Percentiles rank a stretch among this genome's conserved stretches.
These are phyloP conservation scores for Heliocidaris tuberculata DNA, from an alignment of 35 echinoderm and acorn worm species.

Conservation along the genomic window DNA sequence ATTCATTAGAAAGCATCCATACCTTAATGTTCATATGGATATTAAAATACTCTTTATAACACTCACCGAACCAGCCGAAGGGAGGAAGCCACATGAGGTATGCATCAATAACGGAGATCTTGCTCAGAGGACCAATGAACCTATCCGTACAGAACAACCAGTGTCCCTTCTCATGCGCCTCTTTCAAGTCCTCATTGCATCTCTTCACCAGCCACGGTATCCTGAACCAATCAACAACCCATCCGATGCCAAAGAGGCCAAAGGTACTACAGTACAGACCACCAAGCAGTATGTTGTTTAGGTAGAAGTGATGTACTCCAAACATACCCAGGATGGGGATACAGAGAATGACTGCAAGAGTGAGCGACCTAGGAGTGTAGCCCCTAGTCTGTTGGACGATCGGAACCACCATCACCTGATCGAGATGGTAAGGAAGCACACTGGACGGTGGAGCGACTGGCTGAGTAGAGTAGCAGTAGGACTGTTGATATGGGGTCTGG, in stretches of 20 bases:
- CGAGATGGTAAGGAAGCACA: neutral
- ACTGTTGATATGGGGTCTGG: neutral
- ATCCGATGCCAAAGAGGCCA: conserved; percentile 36
- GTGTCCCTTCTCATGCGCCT: neutral
- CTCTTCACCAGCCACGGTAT: conserved; percentile 27
- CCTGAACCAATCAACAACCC: conserved; percentile 58
- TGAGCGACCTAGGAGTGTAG: neutral
- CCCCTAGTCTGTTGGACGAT: neutral
- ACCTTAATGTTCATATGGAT: neutral
- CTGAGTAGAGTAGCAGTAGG: neutral
- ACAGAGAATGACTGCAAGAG: conserved; percentile 6
- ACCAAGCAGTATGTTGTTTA: neutral
- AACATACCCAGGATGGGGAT: conserved; percentile 5
- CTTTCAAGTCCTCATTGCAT: neutral
- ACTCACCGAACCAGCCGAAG: conserved; percentile 20
- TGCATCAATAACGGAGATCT: conserved; percentile 37
- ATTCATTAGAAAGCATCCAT: neutral
- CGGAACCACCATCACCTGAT: conserved; percentile 22
- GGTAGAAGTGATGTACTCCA: conserved; percentile 37
- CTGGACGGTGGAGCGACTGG: neutral
- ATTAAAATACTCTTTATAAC: neutral
- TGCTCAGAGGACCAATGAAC: neutral
- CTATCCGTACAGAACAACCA: neutral
- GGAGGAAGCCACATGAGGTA: conserved; percentile 47
- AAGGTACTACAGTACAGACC: conserved; percentile 3